phyloP scores from a whole-genome alignment of 2,113 vertebrate genomes.

The Nettapus auritus region DNA sequence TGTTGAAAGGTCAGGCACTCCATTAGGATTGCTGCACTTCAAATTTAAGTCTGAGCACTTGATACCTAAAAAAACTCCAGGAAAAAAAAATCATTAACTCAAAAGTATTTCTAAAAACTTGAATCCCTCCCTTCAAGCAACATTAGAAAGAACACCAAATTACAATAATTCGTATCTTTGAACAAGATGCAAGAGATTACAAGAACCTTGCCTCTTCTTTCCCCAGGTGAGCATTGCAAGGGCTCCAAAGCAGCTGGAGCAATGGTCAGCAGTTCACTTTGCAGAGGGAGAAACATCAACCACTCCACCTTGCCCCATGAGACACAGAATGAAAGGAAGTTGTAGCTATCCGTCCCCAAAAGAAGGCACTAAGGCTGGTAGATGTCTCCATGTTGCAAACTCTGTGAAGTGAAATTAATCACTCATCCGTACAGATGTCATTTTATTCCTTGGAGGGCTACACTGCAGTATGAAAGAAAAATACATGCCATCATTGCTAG shows the following conservation, averaged over 20 bases:
- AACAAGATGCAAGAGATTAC: neutral
- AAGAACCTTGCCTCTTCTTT: neutral
- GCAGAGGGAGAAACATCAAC: neutral
- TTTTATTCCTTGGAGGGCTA: neutral
- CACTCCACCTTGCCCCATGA: neutral
- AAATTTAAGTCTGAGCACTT: neutral
- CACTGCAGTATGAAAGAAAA: neutral
- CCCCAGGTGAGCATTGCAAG: neutral
- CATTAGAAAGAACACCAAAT: neutral
- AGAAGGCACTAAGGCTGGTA: neutral
- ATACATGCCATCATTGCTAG: neutral
- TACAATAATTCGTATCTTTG: neutral
- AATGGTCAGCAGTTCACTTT: neutral
- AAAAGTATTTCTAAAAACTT: constrained; percentile 1
- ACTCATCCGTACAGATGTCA: neutral
- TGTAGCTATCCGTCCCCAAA: neutral
- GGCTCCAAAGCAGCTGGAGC: neutral
- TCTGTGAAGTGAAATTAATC: neutral
- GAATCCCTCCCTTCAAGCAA: neutral
- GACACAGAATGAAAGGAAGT: neutral
- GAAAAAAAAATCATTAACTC: neutral
- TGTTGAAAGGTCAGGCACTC: constrained; percentile 34
- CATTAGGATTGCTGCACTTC: constrained; percentile 1
- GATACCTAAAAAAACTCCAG: neutral
- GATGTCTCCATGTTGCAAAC: neutral